Evolutionary conservation across 2,888 invertebrate species (phyloP), one percentile per base, ranked within the genome.

Genomic region (Geotrupes spiniger): DNA sequence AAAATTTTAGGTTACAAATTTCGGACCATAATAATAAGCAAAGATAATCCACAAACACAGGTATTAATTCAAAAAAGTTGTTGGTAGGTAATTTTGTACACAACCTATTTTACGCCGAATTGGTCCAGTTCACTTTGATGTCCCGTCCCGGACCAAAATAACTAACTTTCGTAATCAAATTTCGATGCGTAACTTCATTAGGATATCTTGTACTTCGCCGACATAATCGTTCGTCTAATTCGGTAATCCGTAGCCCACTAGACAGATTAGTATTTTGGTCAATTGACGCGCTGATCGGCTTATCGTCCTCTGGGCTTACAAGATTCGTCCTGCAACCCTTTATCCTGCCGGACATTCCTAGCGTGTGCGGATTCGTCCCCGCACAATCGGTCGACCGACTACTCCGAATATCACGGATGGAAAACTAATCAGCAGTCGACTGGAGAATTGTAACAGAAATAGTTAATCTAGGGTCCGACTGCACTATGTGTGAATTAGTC

Each of bases 401-500:
- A 17, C 29, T 25, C 29, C 38, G 12, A 14, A n/a, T 45, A 39
- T 49, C 46, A 31, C 17, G 36, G 42, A 36, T 36, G 40, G 42
- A 44, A 42, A 26, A 29, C 43, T 46, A 46, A 31, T 29, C 39
- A 55, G 38, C 53, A 52, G 49, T 38, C 50, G 52, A 26, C 29
- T 54, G 54, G 53, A 46, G 51, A 40, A 52, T 48, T 51, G 49
- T 37, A 25, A 36, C 42, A 45, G 55, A 53, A 56, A 56, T 49
- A 57, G 58, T 61, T 60, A 58, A 61, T 60, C 59, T 57, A 54
- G 58, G 54, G 57, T 51, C 47, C 50, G 48, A 53, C 53, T 56
- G 57, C 52, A 55, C 57, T 58, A 56, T 58, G 57, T 55, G 54
- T 53, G 54, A 52, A 61, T 61, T 61, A 61, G 60, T 59, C 60